Evolutionary conservation across 2,888 invertebrate genomes (phyloP), one percentile per base, ranked within the genome.

Genomic region (Sphaerophoria rueppellii): DNA sequence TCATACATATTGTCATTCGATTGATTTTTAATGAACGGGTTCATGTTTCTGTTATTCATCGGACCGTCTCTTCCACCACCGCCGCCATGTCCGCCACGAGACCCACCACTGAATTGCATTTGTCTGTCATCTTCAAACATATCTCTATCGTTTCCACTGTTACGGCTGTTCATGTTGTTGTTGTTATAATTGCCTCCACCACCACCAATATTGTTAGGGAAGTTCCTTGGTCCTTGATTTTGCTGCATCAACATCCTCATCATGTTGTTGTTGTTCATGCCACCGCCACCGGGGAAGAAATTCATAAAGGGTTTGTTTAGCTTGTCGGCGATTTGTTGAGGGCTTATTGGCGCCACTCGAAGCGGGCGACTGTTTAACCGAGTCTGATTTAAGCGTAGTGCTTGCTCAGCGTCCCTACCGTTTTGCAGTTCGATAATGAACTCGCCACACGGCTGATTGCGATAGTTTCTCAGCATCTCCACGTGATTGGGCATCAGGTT

Each of bases 341-440:
- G 93, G 14, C 93, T 92, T 5, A 96, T 94, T 0, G 87, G 52
- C 32, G 87, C 78, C 14, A 91, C 80, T 2, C 90, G 89, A 57
- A 91, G 76, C 2, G 89, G 87, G 16, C 91, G 90, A 7, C 88
- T 89, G 3, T 89, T 95, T n/a, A 96, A 92, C 4, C 89, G 88
- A 24, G 89, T 89, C 80, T 91, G 91, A 63, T 90, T 90, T 67
- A 90, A 90, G 50, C 88, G 87, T 0, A 90, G 67, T 4, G 90
- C 90, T 12, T 74, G 77, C 50, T 94, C 92, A 2, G 96, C 96
- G 89, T 97, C 96, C 57, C 94, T 94, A 1, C 92, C 88, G 34
- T 93, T 94, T 14, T 93, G 93, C 90, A 98, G 98, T 90, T 98
- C 98, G 88, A 98, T 96, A 91, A 96, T 97, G 61, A 97, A 97